Evolutionary conservation across 2,797 vertebrate species (phyloP).

Genomic region (Acipenser transmontanus): DNA sequence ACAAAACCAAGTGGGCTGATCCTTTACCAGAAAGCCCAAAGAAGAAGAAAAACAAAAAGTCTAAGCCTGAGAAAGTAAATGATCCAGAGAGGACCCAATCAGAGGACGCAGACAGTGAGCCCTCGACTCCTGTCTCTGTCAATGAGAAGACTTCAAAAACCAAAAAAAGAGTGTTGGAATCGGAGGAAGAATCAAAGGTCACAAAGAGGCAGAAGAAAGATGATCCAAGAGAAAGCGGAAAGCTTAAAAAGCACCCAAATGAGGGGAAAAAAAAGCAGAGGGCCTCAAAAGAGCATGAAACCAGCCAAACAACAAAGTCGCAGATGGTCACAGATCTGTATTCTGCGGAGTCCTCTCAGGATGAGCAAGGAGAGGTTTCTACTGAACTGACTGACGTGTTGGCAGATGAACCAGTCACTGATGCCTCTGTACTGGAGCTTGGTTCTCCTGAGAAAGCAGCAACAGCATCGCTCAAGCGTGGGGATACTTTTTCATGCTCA

Average conservation of each 20-base stretch:
- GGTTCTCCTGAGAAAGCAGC: slow-evolving; percentile 19
- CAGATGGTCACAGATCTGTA: slow-evolving; percentile 49
- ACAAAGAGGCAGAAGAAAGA: slow-evolving; percentile 81
- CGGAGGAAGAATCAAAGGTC: slow-evolving; percentile 69
- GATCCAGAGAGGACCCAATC: slow-evolving; percentile 62
- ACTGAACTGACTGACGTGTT: slow-evolving; percentile 40
- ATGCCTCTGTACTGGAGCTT: slow-evolving; percentile 11
- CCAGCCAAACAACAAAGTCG: slow-evolving; percentile 3
- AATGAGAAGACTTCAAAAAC: slow-evolving; percentile 56
- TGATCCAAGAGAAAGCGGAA: slow-evolving; percentile 53
- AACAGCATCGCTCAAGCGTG: slow-evolving; percentile 18
- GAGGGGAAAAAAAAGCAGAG: slow-evolving; percentile 65
- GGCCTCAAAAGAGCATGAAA: slow-evolving; percentile 63
- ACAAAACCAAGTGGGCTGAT: slow-evolving; percentile 37
- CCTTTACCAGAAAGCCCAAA: slow-evolving; percentile 29
- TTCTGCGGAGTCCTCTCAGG: slow-evolving; percentile 38
- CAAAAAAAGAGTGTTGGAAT: slow-evolving; percentile 73
- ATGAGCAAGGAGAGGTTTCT: slow-evolving; percentile 44
- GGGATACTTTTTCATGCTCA: no score
- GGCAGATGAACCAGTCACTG: slow-evolving; percentile 18
- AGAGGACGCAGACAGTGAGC: slow-evolving; percentile 40
- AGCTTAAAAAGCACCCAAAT: slow-evolving; percentile 42
- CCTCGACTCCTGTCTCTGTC: slow-evolving; percentile 8
- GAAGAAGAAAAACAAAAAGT: slow-evolving; percentile 71
- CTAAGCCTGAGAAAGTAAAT: slow-evolving; percentile 68